Evolutionary conservation across 2,113 vertebrate species (phyloP).

Genomic region (Nettapus auritus): DNA sequence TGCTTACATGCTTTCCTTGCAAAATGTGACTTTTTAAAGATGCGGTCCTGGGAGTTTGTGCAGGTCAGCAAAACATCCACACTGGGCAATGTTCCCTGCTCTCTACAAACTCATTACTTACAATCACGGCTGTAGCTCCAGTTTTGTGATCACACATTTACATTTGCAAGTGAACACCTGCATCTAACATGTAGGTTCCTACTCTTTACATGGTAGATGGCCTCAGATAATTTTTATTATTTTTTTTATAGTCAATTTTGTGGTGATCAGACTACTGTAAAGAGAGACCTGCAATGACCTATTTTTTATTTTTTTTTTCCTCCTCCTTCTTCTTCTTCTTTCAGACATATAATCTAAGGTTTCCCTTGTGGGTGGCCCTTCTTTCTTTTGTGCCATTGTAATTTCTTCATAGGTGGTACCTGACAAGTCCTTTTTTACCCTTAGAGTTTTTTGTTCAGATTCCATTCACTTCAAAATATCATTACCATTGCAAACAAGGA

Average conservation of each 20-base stretch:
- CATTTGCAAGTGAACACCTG: constrained; percentile 32
- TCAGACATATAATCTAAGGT: constrained; percentile 21
- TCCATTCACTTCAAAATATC: constrained; percentile 86
- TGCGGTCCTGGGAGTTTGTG: not conserved
- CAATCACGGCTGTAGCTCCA: not conserved
- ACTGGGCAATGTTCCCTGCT: not conserved
- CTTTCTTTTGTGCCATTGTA: constrained; percentile 53
- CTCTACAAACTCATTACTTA: not conserved
- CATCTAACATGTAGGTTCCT: not conserved
- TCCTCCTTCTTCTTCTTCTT: not conserved
- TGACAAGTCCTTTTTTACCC: constrained; percentile 74
- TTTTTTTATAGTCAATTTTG: constrained; percentile 36
- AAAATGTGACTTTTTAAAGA: not conserved
- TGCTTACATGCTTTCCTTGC: not conserved
- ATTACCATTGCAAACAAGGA: constrained; percentile 89
- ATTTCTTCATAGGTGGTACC: constrained; percentile 78
- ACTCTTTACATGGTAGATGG: not conserved
- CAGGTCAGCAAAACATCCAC: not conserved
- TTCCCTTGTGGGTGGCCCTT: constrained; percentile 70
- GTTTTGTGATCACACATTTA: not conserved
- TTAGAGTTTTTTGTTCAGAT: constrained; percentile 78
- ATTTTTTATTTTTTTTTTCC: too few relatives aligned
- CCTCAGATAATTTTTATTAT: constrained; percentile 21
- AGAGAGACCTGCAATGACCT: not conserved
- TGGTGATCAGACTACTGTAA: constrained; percentile 33